phyloP scores from a whole-genome alignment of 2,888 invertebrate species.

The Drosophila atripex region DNA sequence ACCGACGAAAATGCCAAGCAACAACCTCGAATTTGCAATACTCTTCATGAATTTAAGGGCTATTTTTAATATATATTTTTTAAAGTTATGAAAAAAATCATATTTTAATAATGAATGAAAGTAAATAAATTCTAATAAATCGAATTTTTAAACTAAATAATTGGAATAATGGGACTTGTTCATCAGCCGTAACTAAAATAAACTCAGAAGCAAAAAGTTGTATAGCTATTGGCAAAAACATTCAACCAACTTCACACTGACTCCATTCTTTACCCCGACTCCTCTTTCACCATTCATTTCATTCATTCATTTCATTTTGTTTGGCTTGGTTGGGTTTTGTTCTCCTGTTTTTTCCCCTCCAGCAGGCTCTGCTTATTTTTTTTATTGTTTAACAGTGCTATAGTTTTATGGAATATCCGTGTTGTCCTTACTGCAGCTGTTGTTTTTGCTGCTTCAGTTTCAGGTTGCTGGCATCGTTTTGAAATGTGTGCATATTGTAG shows the following conservation, averaged over 20 bases:
- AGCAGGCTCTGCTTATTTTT: conserved; percentile 14
- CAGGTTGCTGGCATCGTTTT: conserved; percentile 44
- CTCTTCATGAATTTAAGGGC: background rate
- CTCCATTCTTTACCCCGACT: conserved; percentile 41
- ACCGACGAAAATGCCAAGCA: conserved; percentile 18
- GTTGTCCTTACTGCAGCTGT: conserved; percentile 35
- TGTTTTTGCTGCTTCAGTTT: conserved; percentile 19
- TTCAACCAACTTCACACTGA: conserved; percentile 61
- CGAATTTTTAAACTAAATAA: background rate
- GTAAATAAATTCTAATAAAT: background rate
- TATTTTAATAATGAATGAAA: background rate
- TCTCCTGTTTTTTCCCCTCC: conserved; percentile 7
- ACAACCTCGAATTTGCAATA: conserved; percentile 4
- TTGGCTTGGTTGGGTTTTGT: conserved; percentile 21
- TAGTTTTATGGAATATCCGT: conserved; percentile 66
- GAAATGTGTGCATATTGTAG: conserved; percentile 75
- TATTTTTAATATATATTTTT: background rate
- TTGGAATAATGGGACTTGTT: background rate
- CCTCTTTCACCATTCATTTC: conserved; percentile 11
- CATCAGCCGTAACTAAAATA: too few species aligned
- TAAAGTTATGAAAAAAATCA: background rate
- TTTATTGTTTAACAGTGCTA: conserved; percentile 57
- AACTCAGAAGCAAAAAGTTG: background rate
- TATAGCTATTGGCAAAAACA: conserved; percentile 35
- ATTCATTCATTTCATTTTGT: conserved; percentile 56